Evolutionary conservation across 2,797 vertebrate genomes (phyloP).

Genomic region (Delichon dasypus): DNA sequence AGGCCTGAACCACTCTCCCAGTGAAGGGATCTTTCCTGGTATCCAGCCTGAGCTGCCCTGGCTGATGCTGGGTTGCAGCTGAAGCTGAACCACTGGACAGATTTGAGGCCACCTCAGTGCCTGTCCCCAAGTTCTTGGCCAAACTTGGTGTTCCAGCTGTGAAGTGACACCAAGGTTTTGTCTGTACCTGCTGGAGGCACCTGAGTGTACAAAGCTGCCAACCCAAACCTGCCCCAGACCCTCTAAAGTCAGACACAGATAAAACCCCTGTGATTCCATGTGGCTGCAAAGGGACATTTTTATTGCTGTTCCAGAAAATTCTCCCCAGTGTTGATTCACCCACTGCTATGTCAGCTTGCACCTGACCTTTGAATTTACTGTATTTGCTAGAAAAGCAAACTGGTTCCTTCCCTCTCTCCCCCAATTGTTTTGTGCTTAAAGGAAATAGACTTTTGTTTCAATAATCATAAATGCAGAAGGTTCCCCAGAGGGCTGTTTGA

Average conservation of each 20-base stretch:
- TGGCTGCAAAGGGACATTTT: neutral
- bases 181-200: neutral
- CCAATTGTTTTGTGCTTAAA: constrained; percentile 12
- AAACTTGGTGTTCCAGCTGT: neutral
- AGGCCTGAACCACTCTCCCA: neutral
- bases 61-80: neutral
- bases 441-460: constrained; percentile 54
- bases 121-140: neutral
- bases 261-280: neutral
- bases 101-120: neutral
- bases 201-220: fast-evolving
- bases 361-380: neutral
- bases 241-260: neutral
- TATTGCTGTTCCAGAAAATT: neutral
- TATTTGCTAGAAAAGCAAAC: neutral
- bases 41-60: neutral
- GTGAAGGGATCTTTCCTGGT: neutral
- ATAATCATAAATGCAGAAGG: constrained; percentile 59
- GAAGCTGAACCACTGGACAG: too few relatives aligned
- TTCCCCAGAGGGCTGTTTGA: constrained; percentile 49
- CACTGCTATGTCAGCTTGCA: neutral
- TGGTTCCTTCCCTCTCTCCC: neutral
- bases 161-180: neutral
- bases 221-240: neutral
- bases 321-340: neutral